Conservation (phyloP, 2,113 vertebrate species). For the Tapirus terrestris region DNA sequence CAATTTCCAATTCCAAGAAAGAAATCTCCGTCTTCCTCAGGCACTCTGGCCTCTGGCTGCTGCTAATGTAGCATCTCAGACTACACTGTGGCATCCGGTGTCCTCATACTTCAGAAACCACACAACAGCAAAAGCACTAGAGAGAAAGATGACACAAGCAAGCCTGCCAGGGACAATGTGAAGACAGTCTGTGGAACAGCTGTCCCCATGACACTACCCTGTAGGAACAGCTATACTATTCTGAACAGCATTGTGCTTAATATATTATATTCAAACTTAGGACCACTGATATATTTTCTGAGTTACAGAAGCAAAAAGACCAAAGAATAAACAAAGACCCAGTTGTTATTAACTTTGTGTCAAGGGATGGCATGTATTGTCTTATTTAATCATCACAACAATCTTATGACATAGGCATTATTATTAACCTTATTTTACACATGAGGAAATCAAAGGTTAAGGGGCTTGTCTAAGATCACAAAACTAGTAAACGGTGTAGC, state of each 20-base stretch:
- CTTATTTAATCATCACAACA: background rate
- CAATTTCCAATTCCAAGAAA: conserved; percentile 6
- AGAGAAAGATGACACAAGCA: conserved; percentile 18
- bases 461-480: background rate
- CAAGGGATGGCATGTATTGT: background rate
- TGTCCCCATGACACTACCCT: background rate
- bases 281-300: background rate
- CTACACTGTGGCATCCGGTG: background rate
- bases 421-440: conserved; percentile 12
- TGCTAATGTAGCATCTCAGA: background rate
- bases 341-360: background rate
- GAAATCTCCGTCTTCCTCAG: conserved; percentile 43
- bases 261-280: background rate
- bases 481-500: background rate
- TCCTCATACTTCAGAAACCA: conserved; percentile 32
- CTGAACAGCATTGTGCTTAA: background rate
- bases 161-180: conserved; percentile 17
- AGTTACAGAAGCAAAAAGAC: conserved; percentile 12
- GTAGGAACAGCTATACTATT: background rate
- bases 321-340: background rate
- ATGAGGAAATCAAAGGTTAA: conserved; percentile 20
- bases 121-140: conserved; percentile 13
- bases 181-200: background rate
- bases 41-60: background rate
- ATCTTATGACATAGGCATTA: background rate